Base-by-base conservation (phyloP, 2,888 invertebrate species). In the Lithodes maja region DNA sequence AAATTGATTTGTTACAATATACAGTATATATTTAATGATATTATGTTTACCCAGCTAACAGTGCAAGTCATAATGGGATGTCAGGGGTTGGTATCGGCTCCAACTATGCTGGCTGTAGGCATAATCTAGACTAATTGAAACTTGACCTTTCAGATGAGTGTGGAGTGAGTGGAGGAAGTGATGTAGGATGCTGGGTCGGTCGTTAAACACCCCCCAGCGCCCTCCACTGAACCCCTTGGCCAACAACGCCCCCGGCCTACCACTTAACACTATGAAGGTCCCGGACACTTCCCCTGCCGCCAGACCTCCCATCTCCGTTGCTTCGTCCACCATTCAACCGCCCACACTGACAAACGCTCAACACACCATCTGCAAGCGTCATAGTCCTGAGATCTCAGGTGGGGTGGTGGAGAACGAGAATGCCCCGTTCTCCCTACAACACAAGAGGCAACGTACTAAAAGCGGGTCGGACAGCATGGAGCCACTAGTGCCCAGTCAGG, bases 401-500 rank as follows among this genome's bases (percentile, higher is more conserved):
- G 71, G 79, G 68, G 78, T 89, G 82, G 86, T 54, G 15, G 85
- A 89, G 83, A 89, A 71, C 79, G 85, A 85, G 71, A 89, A 89
- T 83, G 85, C 86, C 7, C 89, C 89, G n/a, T 74, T 85, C 82
- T 54, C 86, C 71, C 5, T 86, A 33, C 90, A 90, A 68, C 85
- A 90, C 74, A 90, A 90, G 68, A 85, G 90, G 3, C 90, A 90
- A 74, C 85, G 90, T n/a, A 90, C 90, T 68, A 89, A 88, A 69
- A 88, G 88, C 75, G 90, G 90, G n/a, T 90, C 90, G 69, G 90
- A 90, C 17, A 49, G 79, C 15, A 86, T 90, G 83, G 88, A 83
- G 54, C 53, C 90, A 49, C 77, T 87, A 69, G 81, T 69, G 9
- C 9, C 85, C 5, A 81, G 77, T 54, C 79, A 79, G 81, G 82